These are phyloP conservation scores for Drosophila parthenogenetica DNA, from an alignment of 2,888 invertebrate species.

Conservation along the genomic window DNA sequence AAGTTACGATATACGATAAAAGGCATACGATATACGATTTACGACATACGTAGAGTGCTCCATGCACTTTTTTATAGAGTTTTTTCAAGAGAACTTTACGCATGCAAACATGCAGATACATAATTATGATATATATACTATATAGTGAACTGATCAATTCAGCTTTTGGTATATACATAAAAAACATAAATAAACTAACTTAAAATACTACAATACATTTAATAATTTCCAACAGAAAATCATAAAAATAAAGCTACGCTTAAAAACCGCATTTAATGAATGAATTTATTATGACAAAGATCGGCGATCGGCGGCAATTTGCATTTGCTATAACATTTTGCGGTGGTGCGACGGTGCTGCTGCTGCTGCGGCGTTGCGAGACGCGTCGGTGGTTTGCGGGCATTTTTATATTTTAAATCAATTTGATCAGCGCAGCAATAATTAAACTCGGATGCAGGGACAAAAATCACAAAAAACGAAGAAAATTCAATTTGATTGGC, in stretches of 20 bases:
- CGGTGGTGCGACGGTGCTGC: slow-evolving; percentile 20
- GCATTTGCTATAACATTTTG: slow-evolving; percentile 11
- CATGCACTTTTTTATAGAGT: slow-evolving; percentile 41
- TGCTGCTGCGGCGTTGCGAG: not conserved
- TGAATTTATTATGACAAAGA: slow-evolving; percentile 44
- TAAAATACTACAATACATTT: slow-evolving; percentile 41
- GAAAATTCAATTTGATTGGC: slow-evolving; percentile 44
- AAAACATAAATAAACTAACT: slow-evolving; percentile 38
- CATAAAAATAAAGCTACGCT: slow-evolving; percentile 53
- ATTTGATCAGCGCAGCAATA: slow-evolving; percentile 45
- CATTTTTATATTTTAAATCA: slow-evolving; percentile 24
- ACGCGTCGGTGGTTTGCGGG: slow-evolving; percentile 19
- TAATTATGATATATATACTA: slow-evolving; percentile 42
- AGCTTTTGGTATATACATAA: slow-evolving; percentile 21
- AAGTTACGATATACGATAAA: slow-evolving; percentile 49
- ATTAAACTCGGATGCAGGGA: slow-evolving; percentile 55
- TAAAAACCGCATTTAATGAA: slow-evolving; percentile 43
- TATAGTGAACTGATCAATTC: slow-evolving; percentile 16
- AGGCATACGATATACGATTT: slow-evolving; percentile 35
- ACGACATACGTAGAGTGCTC: slow-evolving; percentile 50
- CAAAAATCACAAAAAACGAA: slow-evolving; percentile 51
- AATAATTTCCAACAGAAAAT: slow-evolving; percentile 36
- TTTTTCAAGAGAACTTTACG: slow-evolving; percentile 37
- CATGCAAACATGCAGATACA: slow-evolving; percentile 73
- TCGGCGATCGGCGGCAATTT: slow-evolving; percentile 19